Evolutionary conservation across 2,797 vertebrate species (phyloP).

Genomic region (Harpagifer antarcticus): DNA sequence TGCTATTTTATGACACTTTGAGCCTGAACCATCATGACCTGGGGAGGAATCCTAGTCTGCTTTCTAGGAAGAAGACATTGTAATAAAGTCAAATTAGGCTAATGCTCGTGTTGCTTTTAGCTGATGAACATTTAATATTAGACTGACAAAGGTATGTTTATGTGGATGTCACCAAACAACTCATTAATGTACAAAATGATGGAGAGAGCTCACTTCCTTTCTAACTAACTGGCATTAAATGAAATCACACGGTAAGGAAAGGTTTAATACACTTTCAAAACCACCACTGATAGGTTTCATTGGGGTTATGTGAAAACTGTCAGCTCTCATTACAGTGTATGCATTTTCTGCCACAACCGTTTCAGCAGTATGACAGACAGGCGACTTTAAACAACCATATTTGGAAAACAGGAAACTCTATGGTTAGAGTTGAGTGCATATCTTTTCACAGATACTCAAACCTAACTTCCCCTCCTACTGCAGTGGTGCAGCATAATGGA

Average conservation of each 20-base stretch:
- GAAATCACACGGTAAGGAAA: neutral
- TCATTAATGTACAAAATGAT: neutral
- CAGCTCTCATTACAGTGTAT: slow-evolving; percentile 4
- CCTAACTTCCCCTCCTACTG: slow-evolving; percentile 43
- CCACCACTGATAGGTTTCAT: neutral
- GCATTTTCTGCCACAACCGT: slow-evolving; percentile 42
- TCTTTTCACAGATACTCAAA: slow-evolving; percentile 46
- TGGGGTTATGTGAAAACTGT: slow-evolving; percentile 1
- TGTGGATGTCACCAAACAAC: neutral
- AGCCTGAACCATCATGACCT: neutral
- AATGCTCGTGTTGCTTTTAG: neutral
- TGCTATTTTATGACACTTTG: neutral
- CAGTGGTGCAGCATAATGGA: neutral
- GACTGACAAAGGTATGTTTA: neutral
- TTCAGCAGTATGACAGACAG: slow-evolving; percentile 30
- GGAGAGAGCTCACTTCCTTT: neutral
- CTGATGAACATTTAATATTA: neutral
- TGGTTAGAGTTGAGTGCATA: slow-evolving; percentile 52
- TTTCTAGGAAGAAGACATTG: neutral
- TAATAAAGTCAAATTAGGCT: neutral
- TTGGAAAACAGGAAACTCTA: slow-evolving; percentile 81
- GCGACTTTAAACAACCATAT: slow-evolving; percentile 74
- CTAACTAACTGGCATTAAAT: no score
- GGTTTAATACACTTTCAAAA: neutral
- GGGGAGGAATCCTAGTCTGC: neutral